phyloP scores from a whole-genome alignment of 2,888 invertebrate species.

The Pyralis farinalis region DNA sequence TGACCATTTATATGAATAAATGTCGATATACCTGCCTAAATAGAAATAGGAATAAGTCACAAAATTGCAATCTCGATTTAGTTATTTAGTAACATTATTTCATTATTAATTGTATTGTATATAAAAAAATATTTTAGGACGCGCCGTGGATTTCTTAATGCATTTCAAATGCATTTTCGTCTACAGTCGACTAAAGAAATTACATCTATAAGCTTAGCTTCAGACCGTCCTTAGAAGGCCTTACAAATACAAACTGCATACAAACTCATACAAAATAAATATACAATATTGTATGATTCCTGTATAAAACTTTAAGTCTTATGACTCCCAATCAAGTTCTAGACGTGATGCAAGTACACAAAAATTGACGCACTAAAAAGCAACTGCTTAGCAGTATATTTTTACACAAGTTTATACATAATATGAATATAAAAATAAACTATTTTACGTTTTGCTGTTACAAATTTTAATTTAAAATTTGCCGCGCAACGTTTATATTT shows the following conservation, averaged over 20 bases:
- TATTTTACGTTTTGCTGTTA: constrained; percentile 23
- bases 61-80: constrained; percentile 28
- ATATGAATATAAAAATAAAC: constrained; percentile 16
- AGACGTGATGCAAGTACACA: background rate
- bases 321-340: background rate
- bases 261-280: constrained; percentile 3
- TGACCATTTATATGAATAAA: background rate
- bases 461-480: constrained; percentile 9
- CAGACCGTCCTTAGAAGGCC: constrained; percentile 49
- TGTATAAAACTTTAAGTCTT: background rate
- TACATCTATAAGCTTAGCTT: constrained; percentile 40
- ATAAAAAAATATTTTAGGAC: constrained; percentile 24
- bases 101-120: constrained; percentile 24
- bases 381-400: constrained; percentile 44
- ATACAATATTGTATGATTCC: background rate
- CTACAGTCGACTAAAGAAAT: constrained; percentile 17
- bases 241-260: constrained; percentile 11
- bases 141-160: constrained; percentile 30
- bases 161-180: constrained; percentile 53
- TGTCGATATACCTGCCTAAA: background rate
- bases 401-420: constrained; percentile 15
- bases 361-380: background rate
- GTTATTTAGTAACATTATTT: constrained; percentile 16
- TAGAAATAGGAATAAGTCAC: constrained; percentile 18
- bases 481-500: constrained; percentile 4